These are phyloP conservation scores for Cyprinella venusta DNA, from an alignment of 2,797 vertebrate species.

Conservation along the genomic window DNA sequence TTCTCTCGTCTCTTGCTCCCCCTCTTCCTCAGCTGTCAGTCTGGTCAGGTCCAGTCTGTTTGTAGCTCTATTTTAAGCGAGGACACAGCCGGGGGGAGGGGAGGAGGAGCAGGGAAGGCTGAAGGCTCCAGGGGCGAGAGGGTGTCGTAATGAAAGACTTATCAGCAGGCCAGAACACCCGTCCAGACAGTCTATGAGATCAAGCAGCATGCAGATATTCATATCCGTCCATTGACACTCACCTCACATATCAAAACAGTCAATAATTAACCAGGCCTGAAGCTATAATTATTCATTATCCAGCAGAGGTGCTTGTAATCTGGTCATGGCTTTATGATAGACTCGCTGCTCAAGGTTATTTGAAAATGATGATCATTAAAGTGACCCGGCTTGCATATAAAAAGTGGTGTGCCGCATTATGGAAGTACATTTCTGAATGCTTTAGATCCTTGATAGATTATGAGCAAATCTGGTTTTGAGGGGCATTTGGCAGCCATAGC, in stretches of 20 bases:
- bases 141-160: conserved; percentile 52
- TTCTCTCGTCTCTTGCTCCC: conserved; percentile 19
- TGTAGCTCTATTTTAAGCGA: conserved; percentile 62
- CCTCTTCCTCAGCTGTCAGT: conserved; percentile 51
- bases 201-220: conserved; percentile 27
- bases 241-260: conserved; percentile 48
- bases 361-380: conserved; percentile 33
- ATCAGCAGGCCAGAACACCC: conserved; percentile 43
- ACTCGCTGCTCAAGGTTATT: conserved; percentile 29
- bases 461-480: conserved; percentile 9
- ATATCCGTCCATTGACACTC: conserved; percentile 30
- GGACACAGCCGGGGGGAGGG: conserved; percentile 33
- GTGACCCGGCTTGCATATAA: conserved; percentile 30
- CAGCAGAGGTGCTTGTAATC: conserved; percentile 26
- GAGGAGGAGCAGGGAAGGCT: conserved; percentile 42
- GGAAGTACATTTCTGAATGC: neutral
- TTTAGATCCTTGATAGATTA: conserved; percentile 11
- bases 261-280: conserved; percentile 39
- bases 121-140: conserved; percentile 45
- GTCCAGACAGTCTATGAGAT: conserved; percentile 35
- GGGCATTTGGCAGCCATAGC: conserved; percentile 39
- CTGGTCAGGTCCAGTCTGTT: conserved; percentile 59
- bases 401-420: neutral
- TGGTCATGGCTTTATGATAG: conserved; percentile 21
- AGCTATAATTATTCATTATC: conserved; percentile 46